Evolutionary conservation across 2,888 invertebrate genomes (phyloP), one percentile per base, ranked within the genome.

Genomic region (Patella depressa): DNA sequence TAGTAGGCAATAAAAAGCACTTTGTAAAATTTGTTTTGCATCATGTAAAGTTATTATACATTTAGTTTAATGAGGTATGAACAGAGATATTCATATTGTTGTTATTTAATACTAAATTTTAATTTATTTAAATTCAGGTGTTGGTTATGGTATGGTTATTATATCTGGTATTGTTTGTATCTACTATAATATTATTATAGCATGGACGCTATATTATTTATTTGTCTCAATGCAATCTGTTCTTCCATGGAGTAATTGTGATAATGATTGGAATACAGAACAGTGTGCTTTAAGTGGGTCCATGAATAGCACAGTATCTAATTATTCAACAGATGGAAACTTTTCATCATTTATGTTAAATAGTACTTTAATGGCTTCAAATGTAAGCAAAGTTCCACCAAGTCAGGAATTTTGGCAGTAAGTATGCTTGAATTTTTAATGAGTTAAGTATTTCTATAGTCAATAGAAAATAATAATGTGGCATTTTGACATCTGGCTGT

Each of bases 111-210:
- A 45, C 45, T 45, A 45, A 45, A 45, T 45, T 45, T 45, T 9
- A 45, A 7, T 45, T 45, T 9, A 9, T 45, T 45, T 45, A 9
- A 45, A 45, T 79, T 2, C 82, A 90, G 91, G 90, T 76, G 80
- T 91, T 53, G 91, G 91, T 12, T 89, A 87, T 76, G 89, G 90
- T 14, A 90, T 90, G 90, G 87, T 89, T 53, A 82, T 90, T n/a
- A 87, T 91, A 29, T 90, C 89, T 3, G 89, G 85, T 54, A 85
- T 90, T 15, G 87, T 90, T 53, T 91, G 90, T 79, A 82, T 91
- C 78, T 91, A 91, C 83, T 91, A 91, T 86, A 91, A 91, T 83
- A 87, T 91, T 81, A 90, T 91, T 83, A 89, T 91, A 75, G 85
- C 90, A 34, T 91, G 91, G 90, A 89, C 89, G 3, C 80, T 91